These are phyloP conservation scores for Drosophila birchii DNA, from an alignment of 2,888 invertebrate genomes.

Conservation along the genomic window DNA sequence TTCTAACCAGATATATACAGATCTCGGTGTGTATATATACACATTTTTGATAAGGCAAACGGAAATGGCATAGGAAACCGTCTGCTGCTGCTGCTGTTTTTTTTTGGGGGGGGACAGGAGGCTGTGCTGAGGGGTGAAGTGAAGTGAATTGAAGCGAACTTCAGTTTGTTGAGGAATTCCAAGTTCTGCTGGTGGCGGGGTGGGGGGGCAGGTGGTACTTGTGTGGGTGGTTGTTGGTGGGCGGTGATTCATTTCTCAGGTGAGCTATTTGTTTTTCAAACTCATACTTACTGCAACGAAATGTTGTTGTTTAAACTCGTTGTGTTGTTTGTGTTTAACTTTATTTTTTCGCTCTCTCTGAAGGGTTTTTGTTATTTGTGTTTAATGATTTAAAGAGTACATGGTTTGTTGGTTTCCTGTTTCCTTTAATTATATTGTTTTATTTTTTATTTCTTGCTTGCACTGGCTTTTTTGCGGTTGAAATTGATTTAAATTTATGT, in stretches of 20 bases:
- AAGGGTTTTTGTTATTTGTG: slow-evolving; percentile 16
- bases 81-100: slow-evolving; percentile 6
- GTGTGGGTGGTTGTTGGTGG: slow-evolving; percentile 10
- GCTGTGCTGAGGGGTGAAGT: slow-evolving; percentile 72
- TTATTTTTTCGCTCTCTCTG: slow-evolving; percentile 13
- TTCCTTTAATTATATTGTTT: slow-evolving; percentile 28
- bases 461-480: slow-evolving; percentile 31
- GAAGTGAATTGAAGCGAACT: slow-evolving; percentile 72
- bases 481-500: slow-evolving; percentile 14
- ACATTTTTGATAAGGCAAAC: slow-evolving; percentile 74
- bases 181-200: slow-evolving; percentile 33
- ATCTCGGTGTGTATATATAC: slow-evolving; percentile 45
- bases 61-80: slow-evolving; percentile 71
- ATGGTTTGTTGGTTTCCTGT: slow-evolving; percentile 29
- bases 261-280: slow-evolving; percentile 25
- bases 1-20: slow-evolving; percentile 12
- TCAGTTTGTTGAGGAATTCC: slow-evolving; percentile 48
- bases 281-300: slow-evolving; percentile 77
- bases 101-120: slow-evolving; percentile 26
- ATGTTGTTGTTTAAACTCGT: slow-evolving; percentile 42
- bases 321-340: slow-evolving; percentile 32
- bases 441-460: slow-evolving; percentile 25
- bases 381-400: slow-evolving; percentile 44
- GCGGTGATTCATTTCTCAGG: slow-evolving; percentile 15
- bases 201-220: slow-evolving; percentile 13